phyloP scores from a whole-genome alignment of 2,113 vertebrate genomes.

The Arothron firmamentum region DNA sequence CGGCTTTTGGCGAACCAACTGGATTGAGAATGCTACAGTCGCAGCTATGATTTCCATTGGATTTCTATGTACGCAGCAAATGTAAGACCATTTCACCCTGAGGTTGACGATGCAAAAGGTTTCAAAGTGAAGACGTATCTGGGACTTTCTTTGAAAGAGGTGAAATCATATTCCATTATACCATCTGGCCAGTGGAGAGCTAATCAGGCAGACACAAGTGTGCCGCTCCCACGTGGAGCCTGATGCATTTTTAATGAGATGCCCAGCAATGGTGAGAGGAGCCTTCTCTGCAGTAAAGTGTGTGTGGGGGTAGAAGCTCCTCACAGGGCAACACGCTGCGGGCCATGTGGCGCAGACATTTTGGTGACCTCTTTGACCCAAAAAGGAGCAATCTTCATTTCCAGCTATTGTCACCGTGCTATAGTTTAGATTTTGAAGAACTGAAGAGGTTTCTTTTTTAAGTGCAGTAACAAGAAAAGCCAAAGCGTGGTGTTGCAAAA shows the following conservation, averaged over 20 bases:
- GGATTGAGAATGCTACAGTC: too few species aligned
- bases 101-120: background rate
- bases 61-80: too few species aligned
- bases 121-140: background rate
- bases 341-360: constrained; percentile 49
- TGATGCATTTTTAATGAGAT: constrained; percentile 68
- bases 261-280: constrained; percentile 43
- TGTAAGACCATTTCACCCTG: too few species aligned
- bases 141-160: constrained; percentile 8
- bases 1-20: background rate
- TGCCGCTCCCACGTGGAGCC: constrained; percentile 48
- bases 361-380: constrained; percentile 29
- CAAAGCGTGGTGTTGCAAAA: background rate
- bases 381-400: constrained; percentile 8
- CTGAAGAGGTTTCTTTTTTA: background rate
- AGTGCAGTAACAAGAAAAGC: background rate
- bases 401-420: background rate
- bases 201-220: constrained; percentile 60
- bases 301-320: constrained; percentile 34
- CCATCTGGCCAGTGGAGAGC: constrained; percentile 45
- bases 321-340: constrained; percentile 42
- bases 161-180: constrained; percentile 47
- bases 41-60: too few species aligned
- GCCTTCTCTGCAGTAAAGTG: constrained; percentile 46
- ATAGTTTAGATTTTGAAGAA: background rate